Conservation (phyloP, 2,797 vertebrate genomes). For the Hydrophis major region DNA sequence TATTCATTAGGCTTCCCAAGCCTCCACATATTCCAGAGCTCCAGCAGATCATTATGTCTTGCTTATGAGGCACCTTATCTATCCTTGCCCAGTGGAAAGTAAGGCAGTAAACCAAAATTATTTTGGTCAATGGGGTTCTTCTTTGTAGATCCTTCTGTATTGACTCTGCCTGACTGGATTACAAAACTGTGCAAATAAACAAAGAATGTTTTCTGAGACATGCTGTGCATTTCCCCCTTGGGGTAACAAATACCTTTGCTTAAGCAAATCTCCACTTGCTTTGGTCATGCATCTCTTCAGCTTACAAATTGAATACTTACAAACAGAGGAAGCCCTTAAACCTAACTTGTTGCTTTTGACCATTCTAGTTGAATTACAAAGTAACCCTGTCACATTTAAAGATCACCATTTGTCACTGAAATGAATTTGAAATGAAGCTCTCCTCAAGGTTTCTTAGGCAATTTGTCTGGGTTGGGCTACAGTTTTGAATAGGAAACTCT, state of each 20-base stretch:
- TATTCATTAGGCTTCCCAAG: neutral
- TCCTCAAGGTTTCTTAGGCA: constrained; percentile 9
- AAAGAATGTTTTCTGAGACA: neutral
- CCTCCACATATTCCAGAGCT: neutral
- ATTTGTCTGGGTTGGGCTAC: neutral
- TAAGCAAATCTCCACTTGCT: neutral
- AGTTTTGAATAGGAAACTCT: constrained; percentile 1
- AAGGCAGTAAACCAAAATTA: neutral
- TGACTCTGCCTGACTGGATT: neutral
- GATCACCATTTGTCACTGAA: neutral
- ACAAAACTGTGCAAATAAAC: neutral
- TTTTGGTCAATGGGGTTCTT: neutral
- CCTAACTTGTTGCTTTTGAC: constrained; percentile 1
- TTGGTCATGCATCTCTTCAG: neutral
- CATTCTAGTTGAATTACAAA: neutral
- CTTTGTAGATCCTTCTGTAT: neutral
- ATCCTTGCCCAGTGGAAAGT: neutral
- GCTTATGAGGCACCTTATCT: neutral
- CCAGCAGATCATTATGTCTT: neutral
- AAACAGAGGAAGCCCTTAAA: neutral
- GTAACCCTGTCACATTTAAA: neutral
- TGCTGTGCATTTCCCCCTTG: neutral
- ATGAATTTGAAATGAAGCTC: neutral
- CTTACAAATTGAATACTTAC: neutral
- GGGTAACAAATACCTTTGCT: neutral